Evolutionary conservation across 2,888 invertebrate genomes (phyloP).

Genomic region (Diplazon laetatorius): DNA sequence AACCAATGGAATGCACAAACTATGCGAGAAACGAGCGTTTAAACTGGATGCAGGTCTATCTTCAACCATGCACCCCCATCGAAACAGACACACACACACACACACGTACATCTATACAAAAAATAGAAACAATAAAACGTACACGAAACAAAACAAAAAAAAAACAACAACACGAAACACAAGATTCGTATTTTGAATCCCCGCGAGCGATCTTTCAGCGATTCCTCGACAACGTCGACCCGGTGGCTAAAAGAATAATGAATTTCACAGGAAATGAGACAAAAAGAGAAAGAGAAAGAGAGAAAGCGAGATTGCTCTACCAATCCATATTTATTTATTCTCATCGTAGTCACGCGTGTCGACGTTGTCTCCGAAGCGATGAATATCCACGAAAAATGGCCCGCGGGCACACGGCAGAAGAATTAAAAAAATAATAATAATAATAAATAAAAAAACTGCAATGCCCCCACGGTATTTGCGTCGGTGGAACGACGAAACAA

Average conservation of each 20-base stretch:
- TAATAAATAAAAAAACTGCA: no score
- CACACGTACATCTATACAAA: slow-evolving; percentile 29
- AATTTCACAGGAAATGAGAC: background rate
- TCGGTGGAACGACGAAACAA: slow-evolving; percentile 57
- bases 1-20: slow-evolving; percentile 76
- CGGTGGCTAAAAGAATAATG: slow-evolving; percentile 10
- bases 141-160: slow-evolving; percentile 10
- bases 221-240: slow-evolving; percentile 46
- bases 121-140: slow-evolving; percentile 1
- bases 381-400: slow-evolving; percentile 33
- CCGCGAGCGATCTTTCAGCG: slow-evolving; percentile 55
- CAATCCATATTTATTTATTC: slow-evolving; percentile 51
- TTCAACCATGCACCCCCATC: slow-evolving; percentile 67
- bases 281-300: background rate
- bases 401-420: slow-evolving; percentile 19
- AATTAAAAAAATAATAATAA: slow-evolving; percentile 24
- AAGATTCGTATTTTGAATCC: slow-evolving; percentile 54
- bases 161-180: slow-evolving; percentile 10
- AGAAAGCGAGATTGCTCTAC: slow-evolving; percentile 1
- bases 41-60: slow-evolving; percentile 77
- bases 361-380: slow-evolving; percentile 41
- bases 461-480: slow-evolving; percentile 41
- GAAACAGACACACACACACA: slow-evolving; percentile 25
- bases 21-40: slow-evolving; percentile 67
- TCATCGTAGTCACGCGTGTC: slow-evolving; percentile 43